Evolutionary conservation across 2,797 vertebrate genomes (phyloP), one percentile per base, ranked within the genome.

Genomic region (Ciconia nigra): DNA sequence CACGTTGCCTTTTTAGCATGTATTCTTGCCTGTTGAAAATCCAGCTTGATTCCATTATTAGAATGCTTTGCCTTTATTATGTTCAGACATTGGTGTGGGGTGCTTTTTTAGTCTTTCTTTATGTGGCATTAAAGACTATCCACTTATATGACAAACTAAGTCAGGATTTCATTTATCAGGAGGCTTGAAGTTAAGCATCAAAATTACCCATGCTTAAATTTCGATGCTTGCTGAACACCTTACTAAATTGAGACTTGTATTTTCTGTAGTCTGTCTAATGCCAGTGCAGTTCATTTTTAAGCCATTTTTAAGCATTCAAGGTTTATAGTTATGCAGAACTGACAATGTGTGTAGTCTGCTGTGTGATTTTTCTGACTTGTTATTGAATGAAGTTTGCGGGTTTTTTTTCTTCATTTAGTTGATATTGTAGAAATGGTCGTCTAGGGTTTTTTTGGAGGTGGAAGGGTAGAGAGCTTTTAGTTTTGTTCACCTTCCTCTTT

Each of bases 241-340:
- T 20, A 41, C 18, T 41, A 49, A 84, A 35, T 6, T 19, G 10
- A 41, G 37, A 17, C 26, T 58, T 78, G 4, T 46, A 11, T 66
- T 76, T 90, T 83, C 31, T 79, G 35, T 74, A 13, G 39, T 18
- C 33, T 83, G 29, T 37, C 21, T 74, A n/a, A 39, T 76, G 33
- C 63, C 47, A 78, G 26, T 72, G 44, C 35, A 49, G 33, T 70
- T 89, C 0, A 16, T 33, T 61, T 95, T 63, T 42, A 61, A 79
- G 31, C 19, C 16, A 1, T 9, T 0, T 14, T n/a, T n/a, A n/a
- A 13, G 46, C 13, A 21, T 19, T 61, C 25, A 37, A 35, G 4
- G 22, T 63, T 66, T 82, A 5, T 35, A 9, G 26, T 69, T 67
- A 9, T 3, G 11, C 39, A 70, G 62, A 87, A 52, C 0, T 25